These are phyloP conservation scores for Bursaphelenchus mucronatus DNA, from an alignment of 1,140 invertebrate species.

Conservation along the genomic window DNA sequence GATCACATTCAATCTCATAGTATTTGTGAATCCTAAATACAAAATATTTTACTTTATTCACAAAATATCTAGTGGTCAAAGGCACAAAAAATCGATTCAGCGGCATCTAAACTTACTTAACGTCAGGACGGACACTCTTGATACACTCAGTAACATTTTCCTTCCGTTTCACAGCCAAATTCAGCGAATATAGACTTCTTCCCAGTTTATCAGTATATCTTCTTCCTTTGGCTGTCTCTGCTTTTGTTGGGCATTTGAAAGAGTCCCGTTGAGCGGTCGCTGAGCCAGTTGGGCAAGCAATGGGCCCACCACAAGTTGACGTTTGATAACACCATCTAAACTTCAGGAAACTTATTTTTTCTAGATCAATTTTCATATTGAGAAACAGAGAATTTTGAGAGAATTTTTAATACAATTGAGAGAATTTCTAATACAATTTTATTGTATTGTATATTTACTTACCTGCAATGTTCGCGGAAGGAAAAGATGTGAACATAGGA, in stretches of 20 bases:
- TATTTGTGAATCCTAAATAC: conserved; percentile 52
- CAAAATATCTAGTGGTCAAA: background rate
- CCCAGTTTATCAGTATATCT: conserved; percentile 59
- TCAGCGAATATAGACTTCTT: conserved; percentile 53
- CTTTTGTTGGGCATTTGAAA: conserved; percentile 57
- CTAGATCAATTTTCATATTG: background rate
- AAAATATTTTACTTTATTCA: background rate
- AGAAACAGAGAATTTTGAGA: background rate
- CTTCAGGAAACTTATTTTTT: conserved; percentile 2
- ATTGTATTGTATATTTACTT: background rate
- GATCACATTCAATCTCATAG: conserved; percentile 59
- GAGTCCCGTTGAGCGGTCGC: conserved; percentile 54
- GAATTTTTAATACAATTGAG: background rate
- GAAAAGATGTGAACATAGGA: conserved; percentile 60
- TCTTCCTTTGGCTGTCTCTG: conserved; percentile 50
- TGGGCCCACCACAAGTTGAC: conserved; percentile 52
- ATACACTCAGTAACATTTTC: conserved; percentile 45
- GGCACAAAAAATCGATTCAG: conserved; percentile 13
- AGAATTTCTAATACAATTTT: background rate
- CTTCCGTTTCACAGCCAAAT: conserved; percentile 45
- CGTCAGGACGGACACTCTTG: conserved; percentile 52
- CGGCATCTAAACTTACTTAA: conserved; percentile 48
- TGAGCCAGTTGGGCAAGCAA: conserved; percentile 51
- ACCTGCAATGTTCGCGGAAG: conserved; percentile 59
- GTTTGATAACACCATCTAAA: conserved; percentile 57